Conservation (phyloP, 37 sponge, comb jelly and placozoan species). For the Tethya wilhelma region DNA sequence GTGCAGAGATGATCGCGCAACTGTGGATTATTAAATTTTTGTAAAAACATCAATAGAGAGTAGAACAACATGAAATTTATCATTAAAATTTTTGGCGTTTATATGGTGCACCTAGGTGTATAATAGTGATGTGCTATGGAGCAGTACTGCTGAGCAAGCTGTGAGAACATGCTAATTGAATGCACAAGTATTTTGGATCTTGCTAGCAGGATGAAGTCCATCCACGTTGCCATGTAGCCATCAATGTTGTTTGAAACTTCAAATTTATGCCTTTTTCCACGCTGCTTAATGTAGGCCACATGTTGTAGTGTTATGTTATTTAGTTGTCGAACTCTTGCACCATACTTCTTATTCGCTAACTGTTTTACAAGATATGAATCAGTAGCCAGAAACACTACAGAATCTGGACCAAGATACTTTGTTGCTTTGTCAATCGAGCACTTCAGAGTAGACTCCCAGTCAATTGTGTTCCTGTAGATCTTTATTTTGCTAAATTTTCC, state of each 20-base stretch:
- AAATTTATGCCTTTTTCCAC: too few relatives aligned
- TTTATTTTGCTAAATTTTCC: not conserved
- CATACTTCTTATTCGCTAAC: constrained; percentile 4
- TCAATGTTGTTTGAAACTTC: not conserved
- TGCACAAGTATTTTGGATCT: constrained; percentile 1
- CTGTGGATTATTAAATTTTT: too few relatives aligned
- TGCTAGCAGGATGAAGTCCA: constrained; percentile 21
- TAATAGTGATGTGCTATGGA: not conserved
- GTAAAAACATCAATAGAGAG: too few relatives aligned
- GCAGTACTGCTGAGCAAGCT: constrained; percentile 5
- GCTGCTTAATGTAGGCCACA: not conserved
- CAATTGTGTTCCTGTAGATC: not conserved
- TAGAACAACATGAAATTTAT: too few relatives aligned
- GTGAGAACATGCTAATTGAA: constrained; percentile 18
- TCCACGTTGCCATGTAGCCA: constrained; percentile 20
- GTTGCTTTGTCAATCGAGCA: constrained; percentile 12
- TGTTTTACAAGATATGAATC: constrained; percentile 44
- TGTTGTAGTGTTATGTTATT: constrained; percentile 17
- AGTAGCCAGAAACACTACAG: not conserved
- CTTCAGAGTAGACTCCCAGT: constrained; percentile 12
- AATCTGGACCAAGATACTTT: not conserved
- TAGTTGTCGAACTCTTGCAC: not conserved
- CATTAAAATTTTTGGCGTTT: too few relatives aligned
- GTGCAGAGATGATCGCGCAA: too few relatives aligned
- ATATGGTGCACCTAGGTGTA: not conserved